These are phyloP conservation scores for Sesia apiformis DNA, from an alignment of 2,888 invertebrate genomes.

Conservation along the genomic window DNA sequence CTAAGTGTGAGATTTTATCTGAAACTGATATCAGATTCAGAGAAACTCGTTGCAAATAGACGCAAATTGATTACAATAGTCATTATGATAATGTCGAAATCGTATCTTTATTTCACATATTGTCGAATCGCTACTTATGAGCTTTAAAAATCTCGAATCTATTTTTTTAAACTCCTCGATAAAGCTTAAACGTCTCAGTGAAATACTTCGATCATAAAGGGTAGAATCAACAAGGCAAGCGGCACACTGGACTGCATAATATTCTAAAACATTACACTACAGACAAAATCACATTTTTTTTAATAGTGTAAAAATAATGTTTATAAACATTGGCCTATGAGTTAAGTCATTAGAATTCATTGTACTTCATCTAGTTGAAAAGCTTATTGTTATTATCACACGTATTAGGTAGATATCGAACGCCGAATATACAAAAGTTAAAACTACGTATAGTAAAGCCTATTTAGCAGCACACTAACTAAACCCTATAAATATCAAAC, in stretches of 20 bases:
- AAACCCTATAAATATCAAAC: conserved; percentile 1
- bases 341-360: conserved; percentile 57
- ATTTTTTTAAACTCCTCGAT: too few species aligned
- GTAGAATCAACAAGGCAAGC: conserved; percentile 9
- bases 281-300: not conserved
- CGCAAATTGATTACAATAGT: too few species aligned
- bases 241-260: conserved; percentile 43
- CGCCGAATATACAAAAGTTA: conserved; percentile 61
- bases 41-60: too few species aligned
- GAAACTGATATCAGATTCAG: too few species aligned
- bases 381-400: conserved; percentile 73
- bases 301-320: conserved; percentile 64
- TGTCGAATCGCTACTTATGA: too few species aligned
- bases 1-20: too few species aligned
- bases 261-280: not conserved
- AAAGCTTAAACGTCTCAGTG: too few species aligned
- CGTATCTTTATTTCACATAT: too few species aligned
- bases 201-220: not conserved
- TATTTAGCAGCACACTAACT: conserved; percentile 14
- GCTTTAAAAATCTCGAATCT: too few species aligned
- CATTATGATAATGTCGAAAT: too few species aligned
- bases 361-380: conserved; percentile 68
- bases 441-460: conserved; percentile 17
- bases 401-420: conserved; percentile 60
- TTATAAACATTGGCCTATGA: conserved; percentile 68